Percentiles rank a stretch among this genome's conserved stretches.
phyloP scores from a whole-genome alignment of 2,113 vertebrate species.

The Zingel zingel region DNA sequence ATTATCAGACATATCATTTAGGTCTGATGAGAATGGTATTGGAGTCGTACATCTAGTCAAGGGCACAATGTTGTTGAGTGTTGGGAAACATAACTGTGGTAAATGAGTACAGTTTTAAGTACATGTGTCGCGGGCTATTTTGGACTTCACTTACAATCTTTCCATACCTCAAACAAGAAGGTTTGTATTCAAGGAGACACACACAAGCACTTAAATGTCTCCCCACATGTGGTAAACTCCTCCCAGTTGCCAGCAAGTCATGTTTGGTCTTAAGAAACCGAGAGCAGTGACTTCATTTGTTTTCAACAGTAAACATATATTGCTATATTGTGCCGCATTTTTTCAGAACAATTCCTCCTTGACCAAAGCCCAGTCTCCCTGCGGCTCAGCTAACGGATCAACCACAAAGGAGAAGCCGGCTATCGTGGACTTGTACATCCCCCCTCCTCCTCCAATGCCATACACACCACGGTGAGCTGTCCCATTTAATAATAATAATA shows the following conservation, averaged over 20 bases:
- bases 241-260: slow-evolving; percentile 42
- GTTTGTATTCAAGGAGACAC: slow-evolving; percentile 38
- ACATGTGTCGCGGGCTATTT: slow-evolving; percentile 63
- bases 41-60: slow-evolving; percentile 21
- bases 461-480: slow-evolving; percentile 93
- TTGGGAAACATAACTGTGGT: slow-evolving; percentile 72
- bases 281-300: neutral
- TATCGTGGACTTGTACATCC: slow-evolving; percentile 95
- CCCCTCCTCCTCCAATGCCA: slow-evolving; percentile 92
- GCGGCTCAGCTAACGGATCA: slow-evolving; percentile 83
- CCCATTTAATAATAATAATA: slow-evolving; percentile 41
- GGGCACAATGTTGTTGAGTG: slow-evolving; percentile 52
- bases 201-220: slow-evolving; percentile 54
- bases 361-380: slow-evolving; percentile 85
- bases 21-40: slow-evolving; percentile 40
- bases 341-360: slow-evolving; percentile 87
- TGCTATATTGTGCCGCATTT: slow-evolving; percentile 26
- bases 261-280: slow-evolving; percentile 37
- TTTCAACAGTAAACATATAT: neutral
- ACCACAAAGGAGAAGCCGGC: slow-evolving; percentile 95
- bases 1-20: slow-evolving; percentile 42
- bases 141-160: slow-evolving; percentile 61
- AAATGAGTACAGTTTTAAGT: slow-evolving; percentile 65
- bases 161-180: slow-evolving; percentile 72
- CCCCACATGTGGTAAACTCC: slow-evolving; percentile 60